A percentile compares a stretch with the other conserved stretches of the same genome.
Evolutionary conservation across 2,888 invertebrate species (phyloP).

Genomic region (Patella depressa): DNA sequence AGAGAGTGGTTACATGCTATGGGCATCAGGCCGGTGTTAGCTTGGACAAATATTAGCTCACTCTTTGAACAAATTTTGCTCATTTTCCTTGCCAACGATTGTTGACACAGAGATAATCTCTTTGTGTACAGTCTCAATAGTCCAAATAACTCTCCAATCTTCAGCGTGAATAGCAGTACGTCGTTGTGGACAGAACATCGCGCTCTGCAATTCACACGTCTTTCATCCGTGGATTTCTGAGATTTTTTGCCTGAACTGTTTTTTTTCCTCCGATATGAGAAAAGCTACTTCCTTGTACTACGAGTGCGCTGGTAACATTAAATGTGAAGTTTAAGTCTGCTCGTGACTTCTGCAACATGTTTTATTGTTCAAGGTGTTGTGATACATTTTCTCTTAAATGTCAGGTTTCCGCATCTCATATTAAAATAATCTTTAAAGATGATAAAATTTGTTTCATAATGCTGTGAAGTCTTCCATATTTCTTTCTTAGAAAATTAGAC

Average conservation of each 20-base stretch:
- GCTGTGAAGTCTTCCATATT: not conserved
- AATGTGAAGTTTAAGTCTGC: not conserved
- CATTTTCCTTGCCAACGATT: not conserved
- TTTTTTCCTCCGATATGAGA: not conserved
- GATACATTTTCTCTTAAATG: not conserved
- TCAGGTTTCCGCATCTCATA: not conserved
- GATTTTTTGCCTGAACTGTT: not conserved
- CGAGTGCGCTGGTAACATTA: not conserved
- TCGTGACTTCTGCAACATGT: not conserved
- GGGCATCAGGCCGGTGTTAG: not conserved
- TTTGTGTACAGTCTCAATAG: constrained; percentile 9
- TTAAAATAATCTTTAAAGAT: not conserved
- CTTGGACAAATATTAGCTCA: not conserved
- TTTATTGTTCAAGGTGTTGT: not conserved
- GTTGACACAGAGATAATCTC: constrained; percentile 7
- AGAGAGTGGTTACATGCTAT: not conserved
- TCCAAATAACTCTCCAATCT: constrained; percentile 7
- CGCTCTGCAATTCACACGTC: constrained; percentile 8
- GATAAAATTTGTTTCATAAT: not conserved
- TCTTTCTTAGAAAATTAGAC: not conserved
- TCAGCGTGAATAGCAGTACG: constrained; percentile 2
- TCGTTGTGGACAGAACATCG: constrained; percentile 7
- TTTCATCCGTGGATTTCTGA: constrained; percentile 8
- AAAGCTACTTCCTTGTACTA: not conserved
- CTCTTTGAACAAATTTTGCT: constrained; percentile 9